Conservation (phyloP, 2,888 invertebrate genomes). For the Phyllotreta striolata region DNA sequence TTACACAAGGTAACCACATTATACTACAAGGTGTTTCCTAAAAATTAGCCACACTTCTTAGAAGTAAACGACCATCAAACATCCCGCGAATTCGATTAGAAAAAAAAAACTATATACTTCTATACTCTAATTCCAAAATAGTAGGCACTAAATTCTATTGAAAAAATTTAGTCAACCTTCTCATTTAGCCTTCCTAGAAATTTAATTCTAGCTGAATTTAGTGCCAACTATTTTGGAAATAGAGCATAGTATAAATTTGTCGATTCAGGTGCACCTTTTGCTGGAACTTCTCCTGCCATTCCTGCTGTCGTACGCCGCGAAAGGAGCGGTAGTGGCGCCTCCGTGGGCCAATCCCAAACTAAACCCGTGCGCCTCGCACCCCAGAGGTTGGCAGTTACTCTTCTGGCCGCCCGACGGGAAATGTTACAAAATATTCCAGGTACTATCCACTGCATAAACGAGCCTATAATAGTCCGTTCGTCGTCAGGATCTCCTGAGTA, state of each 20-base stretch:
- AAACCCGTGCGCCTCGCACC: constrained; percentile 83
- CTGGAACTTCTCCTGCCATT: constrained; percentile 37
- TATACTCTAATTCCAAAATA: too few relatives aligned
- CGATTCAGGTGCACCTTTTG: constrained; percentile 44
- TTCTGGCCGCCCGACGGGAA: constrained; percentile 85
- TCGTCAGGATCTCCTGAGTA: neutral
- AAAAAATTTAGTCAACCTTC: too few relatives aligned
- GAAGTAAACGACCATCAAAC: too few relatives aligned
- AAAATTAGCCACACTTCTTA: too few relatives aligned
- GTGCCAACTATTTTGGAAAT: too few relatives aligned
- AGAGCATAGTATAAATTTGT: constrained; percentile 9
- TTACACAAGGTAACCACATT: too few relatives aligned
- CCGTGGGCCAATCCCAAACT: constrained; percentile 85
- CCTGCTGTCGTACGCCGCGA: constrained; percentile 51
- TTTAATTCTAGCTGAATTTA: too few relatives aligned
- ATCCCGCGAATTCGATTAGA: too few relatives aligned
- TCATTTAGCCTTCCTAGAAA: too few relatives aligned
- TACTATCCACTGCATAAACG: constrained; percentile 47
- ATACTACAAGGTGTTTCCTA: too few relatives aligned
- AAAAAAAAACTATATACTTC: too few relatives aligned
- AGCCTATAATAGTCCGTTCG: neutral
- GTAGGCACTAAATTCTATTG: too few relatives aligned
- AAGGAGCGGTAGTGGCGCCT: constrained; percentile 77
- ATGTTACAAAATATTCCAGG: constrained; percentile 88
- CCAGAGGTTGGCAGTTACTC: constrained; percentile 85